phyloP scores from a whole-genome alignment of 2,113 vertebrate genomes.

The Trinectes maculatus region DNA sequence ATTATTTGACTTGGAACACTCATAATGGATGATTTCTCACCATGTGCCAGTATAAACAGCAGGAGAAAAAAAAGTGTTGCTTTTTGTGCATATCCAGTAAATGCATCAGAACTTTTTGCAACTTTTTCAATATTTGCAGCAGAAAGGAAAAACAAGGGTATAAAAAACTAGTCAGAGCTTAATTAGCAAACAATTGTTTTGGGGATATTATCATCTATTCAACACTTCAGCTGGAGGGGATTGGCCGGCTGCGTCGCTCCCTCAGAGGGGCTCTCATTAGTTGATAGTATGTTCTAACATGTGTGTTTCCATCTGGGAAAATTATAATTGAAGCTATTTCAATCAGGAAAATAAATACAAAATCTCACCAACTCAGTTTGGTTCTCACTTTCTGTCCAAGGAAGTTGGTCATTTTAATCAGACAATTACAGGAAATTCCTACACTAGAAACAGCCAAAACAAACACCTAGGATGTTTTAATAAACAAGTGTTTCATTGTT shows the following conservation, averaged over 20 bases:
- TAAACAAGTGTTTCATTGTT: background rate
- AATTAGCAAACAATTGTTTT: background rate
- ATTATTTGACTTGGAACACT: background rate
- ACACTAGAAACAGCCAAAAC: background rate
- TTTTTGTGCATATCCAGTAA: too few relatives aligned
- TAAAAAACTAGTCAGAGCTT: background rate
- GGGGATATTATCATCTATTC: background rate
- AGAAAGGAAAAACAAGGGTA: background rate
- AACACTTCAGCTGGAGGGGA: background rate
- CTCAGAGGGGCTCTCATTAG: slow-evolving; percentile 9
- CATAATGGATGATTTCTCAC: background rate
- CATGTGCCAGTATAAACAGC: background rate
- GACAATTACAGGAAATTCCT: background rate
- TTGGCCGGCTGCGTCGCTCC: background rate
- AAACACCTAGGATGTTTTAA: background rate
- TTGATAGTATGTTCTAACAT: slow-evolving; percentile 3
- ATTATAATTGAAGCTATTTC: slow-evolving; percentile 15
- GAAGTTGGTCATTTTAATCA: background rate
- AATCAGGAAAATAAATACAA: background rate
- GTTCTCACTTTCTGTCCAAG: background rate
- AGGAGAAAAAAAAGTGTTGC: background rate
- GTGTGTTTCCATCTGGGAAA: slow-evolving; percentile 12
- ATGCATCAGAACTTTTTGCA: background rate
- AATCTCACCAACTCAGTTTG: background rate
- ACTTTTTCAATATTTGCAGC: too few relatives aligned